Evolutionary conservation across 2,113 vertebrate genomes (phyloP).

Genomic region (Halichoerus grypus): DNA sequence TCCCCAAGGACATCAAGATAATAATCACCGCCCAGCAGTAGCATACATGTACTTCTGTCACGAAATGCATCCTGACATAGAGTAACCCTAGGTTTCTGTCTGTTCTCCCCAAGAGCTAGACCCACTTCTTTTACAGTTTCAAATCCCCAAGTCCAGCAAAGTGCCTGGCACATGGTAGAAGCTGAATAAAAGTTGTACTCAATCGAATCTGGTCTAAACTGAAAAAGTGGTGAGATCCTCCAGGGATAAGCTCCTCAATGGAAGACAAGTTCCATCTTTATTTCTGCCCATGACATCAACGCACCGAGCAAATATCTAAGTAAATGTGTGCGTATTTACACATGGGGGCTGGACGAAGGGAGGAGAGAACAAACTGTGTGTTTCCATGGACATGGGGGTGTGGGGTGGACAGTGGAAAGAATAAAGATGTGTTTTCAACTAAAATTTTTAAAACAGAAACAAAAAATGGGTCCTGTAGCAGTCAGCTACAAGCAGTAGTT

Average conservation of each 20-base stretch:
- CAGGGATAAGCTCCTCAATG: not conserved
- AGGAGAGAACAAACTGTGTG: not conserved
- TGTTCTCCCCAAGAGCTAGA: not conserved
- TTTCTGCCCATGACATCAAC: not conserved
- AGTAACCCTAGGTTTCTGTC: not conserved
- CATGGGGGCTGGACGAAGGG: rapidly evolving
- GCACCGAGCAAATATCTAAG: not conserved
- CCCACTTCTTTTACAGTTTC: not conserved
- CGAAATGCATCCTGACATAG: not conserved
- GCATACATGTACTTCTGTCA: rapidly evolving
- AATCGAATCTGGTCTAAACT: not conserved
- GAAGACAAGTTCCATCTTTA: not conserved
- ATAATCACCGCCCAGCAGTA: not conserved
- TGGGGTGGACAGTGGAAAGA: not conserved
- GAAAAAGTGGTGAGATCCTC: not conserved
- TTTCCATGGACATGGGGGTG: not conserved
- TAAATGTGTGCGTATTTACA: not conserved
- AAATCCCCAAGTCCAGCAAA: not conserved
- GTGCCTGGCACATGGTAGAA: not conserved
- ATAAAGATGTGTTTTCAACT: not conserved
- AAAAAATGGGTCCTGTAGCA: not conserved
- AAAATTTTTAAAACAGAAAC: not conserved
- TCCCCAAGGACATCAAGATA: not conserved
- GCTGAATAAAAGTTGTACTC: not conserved
- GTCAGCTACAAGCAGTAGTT: not conserved